Base-by-base conservation (phyloP, 2,113 vertebrate genomes). In the Dicaeum eximium region DNA sequence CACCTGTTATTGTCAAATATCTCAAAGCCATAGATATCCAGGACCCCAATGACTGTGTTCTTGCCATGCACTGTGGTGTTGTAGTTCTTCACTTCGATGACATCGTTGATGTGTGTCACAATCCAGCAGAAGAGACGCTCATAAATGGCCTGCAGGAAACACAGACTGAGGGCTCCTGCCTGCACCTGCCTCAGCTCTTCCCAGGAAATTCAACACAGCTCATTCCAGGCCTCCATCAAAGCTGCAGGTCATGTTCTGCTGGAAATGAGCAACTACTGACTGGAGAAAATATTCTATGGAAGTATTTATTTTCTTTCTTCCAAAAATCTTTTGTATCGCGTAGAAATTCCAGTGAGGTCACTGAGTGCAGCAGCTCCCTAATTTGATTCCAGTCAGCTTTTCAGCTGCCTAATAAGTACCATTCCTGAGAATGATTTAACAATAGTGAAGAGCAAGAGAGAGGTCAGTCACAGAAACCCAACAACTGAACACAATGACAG, bases 1-100 rank as follows among this genome's bases (percentile, higher is more conserved):
- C 86, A 99, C 99, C 99, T 99, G 98, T 99, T 99, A 94, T 99
- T 99, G 96, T 99, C 99, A 88, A 99, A 99, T 85, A 99, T 99
- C 97, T 99, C 99, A 61, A 99, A 99, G 27, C 99, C 99, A 12
- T 99, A 99, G 95, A 99, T 99, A 93, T 99, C 99, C 97, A 99
- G 97, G 78, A 99, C 99, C 1, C 99, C 99, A 18, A 99, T 99
- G 69, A 99, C 99, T 0, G 99, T 99, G 98, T 99, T 99, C 92
- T 99, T 99, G 58, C 99, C 99, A 7, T 99, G 99, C 53, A 99
- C 56, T 7, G 96, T 98, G 66, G 98, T 99, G 10, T 99, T 98
- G 7, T 99, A 99, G 97, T 98, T 98, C 94, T 98, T 99, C 95
- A 99, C 99, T 78, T 99, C 99, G 8, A 99, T 99, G 28, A 99